Evolutionary conservation across 1,140 invertebrate genomes (phyloP), one percentile per base, ranked within the genome.

Genomic region (Charaxes varanes): DNA sequence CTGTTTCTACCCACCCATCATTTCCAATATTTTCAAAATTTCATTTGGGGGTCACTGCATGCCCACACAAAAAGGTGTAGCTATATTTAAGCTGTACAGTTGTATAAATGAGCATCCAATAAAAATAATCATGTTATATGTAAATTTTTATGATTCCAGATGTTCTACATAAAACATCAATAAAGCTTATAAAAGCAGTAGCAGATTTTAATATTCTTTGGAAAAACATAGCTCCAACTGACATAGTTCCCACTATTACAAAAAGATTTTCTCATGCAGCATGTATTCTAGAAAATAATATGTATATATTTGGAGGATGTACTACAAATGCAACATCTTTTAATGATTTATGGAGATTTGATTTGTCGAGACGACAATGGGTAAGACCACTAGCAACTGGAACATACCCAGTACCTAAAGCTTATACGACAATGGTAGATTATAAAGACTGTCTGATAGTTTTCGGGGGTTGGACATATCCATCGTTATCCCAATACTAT

Each of bases 281-380:
- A 24, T 96, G 92, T 64, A 90, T 92, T 38, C 88, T 91, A 71
- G 88, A 89, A 30, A 93, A 93, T 79, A 92, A 88, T 2, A 94
- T 98, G 94, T 98, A 95, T 76, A 89, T 98, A 16, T 98, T 98
- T 89, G 97, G 97, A 28, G 97, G 97, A 1, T 97, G 95, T 56
- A 97, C 96, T n/a, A 92, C 93, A 16, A 92, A 94, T 19, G 92
- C 92, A 58, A 98, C 97, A 10, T 96, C 97, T 5, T 99, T 98
- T 62, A 99, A 99, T 87, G 97, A 99, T 86, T 86, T 99, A 4
- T 99, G 97, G 97, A 88, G 89, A 52, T 90, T 98, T 73, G 94
- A 99, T 86, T 87, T 98, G 24, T 91, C 92, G 4, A 91, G 88
- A 26, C 86, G 94, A 64, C 87, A 90, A 53, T 98, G 96, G 96